These are phyloP conservation scores for Acrossocheilus wenchowensis DNA, from an alignment of 2,797 vertebrate species.

Conservation along the genomic window DNA sequence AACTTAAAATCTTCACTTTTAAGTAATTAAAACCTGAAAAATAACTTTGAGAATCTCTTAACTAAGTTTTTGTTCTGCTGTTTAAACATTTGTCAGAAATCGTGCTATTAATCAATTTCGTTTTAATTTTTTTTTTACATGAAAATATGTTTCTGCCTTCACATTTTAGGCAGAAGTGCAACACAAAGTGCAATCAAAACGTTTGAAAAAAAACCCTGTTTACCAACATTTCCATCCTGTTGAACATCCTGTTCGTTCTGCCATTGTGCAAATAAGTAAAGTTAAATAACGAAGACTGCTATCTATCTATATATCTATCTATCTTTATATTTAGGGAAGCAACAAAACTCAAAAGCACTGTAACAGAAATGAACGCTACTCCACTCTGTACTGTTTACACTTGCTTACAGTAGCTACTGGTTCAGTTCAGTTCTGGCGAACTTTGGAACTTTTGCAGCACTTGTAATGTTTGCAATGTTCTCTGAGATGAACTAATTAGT, in stretches of 20 bases:
- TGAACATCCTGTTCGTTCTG: not conserved
- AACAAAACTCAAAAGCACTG: not conserved
- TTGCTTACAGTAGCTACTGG: not conserved
- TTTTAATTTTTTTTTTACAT: not conserved
- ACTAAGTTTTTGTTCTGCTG: not conserved
- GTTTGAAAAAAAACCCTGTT: not conserved
- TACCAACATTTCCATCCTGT: not conserved
- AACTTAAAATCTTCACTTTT: not conserved
- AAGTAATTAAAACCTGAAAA: not conserved
- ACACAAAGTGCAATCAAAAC: not conserved
- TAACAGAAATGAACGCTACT: not conserved
- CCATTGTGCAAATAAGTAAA: not conserved
- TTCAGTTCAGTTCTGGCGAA: not conserved
- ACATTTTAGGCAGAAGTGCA: not conserved
- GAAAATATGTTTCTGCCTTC: not conserved
- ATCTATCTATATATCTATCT: too few species aligned
- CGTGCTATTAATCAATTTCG: not conserved
- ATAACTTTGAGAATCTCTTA: not conserved
- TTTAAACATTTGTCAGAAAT: not conserved
- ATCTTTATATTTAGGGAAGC: too few species aligned
- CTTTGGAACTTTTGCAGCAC: conserved; percentile 5
- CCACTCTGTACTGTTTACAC: not conserved
- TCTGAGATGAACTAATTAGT: not conserved
- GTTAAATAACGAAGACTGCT: not conserved
- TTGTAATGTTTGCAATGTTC: not conserved